Conservation (phyloP, 2,113 vertebrate species). For the Axis porcinus region DNA sequence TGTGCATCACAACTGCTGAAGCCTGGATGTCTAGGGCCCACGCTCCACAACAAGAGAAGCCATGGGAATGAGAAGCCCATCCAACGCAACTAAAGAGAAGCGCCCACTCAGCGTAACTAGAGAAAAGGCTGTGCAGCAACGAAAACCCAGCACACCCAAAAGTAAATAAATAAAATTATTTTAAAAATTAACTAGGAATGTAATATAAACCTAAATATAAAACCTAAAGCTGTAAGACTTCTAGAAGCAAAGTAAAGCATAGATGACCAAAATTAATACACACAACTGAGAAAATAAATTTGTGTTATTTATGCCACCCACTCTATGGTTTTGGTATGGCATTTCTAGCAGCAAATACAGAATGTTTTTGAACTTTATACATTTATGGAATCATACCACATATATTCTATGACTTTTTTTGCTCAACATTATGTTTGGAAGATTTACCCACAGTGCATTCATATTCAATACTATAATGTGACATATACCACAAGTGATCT, state of each 20-base stretch:
- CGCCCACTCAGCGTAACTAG: background rate
- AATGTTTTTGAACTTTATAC: background rate
- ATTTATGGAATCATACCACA: background rate
- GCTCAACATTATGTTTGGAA: background rate
- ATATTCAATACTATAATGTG: background rate
- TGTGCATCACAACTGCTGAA: background rate
- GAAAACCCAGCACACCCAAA: background rate
- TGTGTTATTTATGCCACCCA: background rate
- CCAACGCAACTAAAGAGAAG: background rate
- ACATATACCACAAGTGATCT: background rate
- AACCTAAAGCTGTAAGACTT: background rate
- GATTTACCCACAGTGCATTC: background rate
- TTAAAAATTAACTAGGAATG: background rate
- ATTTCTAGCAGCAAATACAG: background rate
- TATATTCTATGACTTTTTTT: background rate
- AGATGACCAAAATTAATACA: background rate
- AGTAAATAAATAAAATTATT: background rate
- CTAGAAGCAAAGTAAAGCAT: background rate
- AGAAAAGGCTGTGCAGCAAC: background rate
- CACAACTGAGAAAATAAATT: background rate
- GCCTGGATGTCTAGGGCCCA: background rate
- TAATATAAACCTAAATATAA: background rate
- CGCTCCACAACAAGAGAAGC: background rate
- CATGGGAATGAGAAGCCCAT: background rate
- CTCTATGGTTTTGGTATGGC: background rate